Conservation (phyloP, 1,140 invertebrate genomes). For the Drosophila saltans region DNA sequence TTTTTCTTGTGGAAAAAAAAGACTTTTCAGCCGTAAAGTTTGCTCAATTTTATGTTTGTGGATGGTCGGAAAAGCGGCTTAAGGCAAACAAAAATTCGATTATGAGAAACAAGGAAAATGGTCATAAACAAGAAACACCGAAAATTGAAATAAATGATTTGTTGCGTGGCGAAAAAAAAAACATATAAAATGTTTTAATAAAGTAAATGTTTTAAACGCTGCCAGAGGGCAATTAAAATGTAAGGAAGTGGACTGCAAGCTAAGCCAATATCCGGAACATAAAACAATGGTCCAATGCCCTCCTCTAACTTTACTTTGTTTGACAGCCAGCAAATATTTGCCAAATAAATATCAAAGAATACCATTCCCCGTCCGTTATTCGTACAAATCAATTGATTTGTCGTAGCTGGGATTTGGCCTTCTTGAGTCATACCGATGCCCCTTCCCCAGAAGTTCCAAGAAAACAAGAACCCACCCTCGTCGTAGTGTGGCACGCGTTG, state of each 20-base stretch:
- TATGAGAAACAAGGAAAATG: conserved; percentile 47
- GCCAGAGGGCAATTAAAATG: conserved; percentile 54
- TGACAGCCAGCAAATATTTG: conserved; percentile 63
- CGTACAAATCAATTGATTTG: conserved; percentile 77
- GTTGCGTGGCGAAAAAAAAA: background rate
- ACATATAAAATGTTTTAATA: conserved; percentile 50
- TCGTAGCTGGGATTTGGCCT: conserved; percentile 60
- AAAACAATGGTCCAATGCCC: conserved; percentile 52
- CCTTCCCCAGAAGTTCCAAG: conserved; percentile 10
- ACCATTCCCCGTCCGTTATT: conserved; percentile 19
- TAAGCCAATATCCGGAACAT: conserved; percentile 60
- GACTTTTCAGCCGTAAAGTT: conserved; percentile 40
- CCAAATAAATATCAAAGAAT: conserved; percentile 67
- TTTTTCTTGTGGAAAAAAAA: background rate
- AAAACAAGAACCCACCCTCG: conserved; percentile 27
- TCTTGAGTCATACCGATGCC: conserved; percentile 41
- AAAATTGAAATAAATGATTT: conserved; percentile 60
- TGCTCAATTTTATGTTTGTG: conserved; percentile 20
- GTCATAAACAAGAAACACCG: conserved; percentile 38
- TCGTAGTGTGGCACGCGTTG: conserved; percentile 56
- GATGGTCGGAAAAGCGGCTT: conserved; percentile 35
- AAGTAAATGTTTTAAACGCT: conserved; percentile 50
- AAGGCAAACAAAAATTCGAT: conserved; percentile 55
- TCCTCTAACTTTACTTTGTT: background rate
- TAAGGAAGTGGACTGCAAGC: conserved; percentile 4